Conservation (phyloP, 2,113 vertebrate genomes). For the Daphoenositta chrysoptera region DNA sequence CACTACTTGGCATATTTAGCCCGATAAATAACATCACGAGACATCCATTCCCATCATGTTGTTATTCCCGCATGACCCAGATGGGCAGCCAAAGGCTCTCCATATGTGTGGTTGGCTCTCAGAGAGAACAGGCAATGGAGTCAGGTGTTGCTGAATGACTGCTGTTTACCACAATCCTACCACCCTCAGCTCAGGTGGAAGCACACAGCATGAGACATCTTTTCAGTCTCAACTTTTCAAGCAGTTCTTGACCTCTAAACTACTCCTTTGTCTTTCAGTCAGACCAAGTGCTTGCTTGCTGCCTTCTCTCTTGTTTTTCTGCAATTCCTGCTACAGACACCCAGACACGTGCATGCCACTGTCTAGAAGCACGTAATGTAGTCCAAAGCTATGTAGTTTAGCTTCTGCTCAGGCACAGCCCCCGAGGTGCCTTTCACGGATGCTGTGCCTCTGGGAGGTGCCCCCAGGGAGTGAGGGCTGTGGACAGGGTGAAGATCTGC, state of each 20-base stretch:
- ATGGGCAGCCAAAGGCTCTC: not conserved
- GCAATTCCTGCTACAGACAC: not conserved
- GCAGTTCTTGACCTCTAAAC: not conserved
- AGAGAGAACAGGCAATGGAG: not conserved
- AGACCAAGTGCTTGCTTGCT: not conserved
- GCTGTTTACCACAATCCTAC: not conserved
- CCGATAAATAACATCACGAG: not conserved
- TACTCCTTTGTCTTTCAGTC: not conserved
- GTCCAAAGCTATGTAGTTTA: not conserved
- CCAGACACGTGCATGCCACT: not conserved
- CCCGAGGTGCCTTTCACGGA: rapidly evolving
- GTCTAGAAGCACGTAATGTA: not conserved
- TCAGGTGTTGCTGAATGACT: not conserved
- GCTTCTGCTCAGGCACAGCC: not conserved
- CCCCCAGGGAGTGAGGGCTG: rapidly evolving
- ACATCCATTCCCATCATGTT: not conserved
- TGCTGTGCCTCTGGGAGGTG: not conserved
- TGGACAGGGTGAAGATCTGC: not conserved
- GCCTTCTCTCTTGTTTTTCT: not conserved
- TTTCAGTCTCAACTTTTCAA: not conserved
- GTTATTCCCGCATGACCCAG: not conserved
- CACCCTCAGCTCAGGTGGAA: not conserved
- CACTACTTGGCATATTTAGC: not conserved
- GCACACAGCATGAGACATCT: not conserved
- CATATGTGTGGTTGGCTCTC: not conserved